Evolutionary conservation across 2,888 invertebrate genomes (phyloP).

Genomic region (Sesia apiformis): DNA sequence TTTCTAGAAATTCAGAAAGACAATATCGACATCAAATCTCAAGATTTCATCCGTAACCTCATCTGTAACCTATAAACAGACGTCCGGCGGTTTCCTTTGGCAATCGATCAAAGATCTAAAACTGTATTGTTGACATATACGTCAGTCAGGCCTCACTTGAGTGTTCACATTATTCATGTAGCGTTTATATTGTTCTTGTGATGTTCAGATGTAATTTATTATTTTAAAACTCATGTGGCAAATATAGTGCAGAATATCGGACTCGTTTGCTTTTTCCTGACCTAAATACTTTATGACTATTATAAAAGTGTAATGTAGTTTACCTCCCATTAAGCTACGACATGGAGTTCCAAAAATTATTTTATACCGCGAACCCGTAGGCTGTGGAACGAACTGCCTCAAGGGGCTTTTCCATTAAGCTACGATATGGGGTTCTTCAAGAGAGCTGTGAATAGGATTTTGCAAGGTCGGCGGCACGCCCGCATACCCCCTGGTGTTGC

Average conservation of each 20-base stretch:
- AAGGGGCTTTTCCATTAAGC: too few relatives aligned
- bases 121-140: conserved; percentile 34
- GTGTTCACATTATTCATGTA: conserved; percentile 17
- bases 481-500: too few relatives aligned
- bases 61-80: conserved; percentile 22
- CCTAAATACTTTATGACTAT: not conserved
- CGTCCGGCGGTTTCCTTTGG: conserved; percentile 31
- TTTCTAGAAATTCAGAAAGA: too few relatives aligned
- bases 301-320: too few relatives aligned
- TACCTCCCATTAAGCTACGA: too few relatives aligned
- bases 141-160: conserved; percentile 25
- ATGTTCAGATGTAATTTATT: not conserved
- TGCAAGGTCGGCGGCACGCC: too few relatives aligned
- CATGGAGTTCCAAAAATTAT: too few relatives aligned
- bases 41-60: conserved; percentile 3
- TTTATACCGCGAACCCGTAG: too few relatives aligned
- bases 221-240: not conserved
- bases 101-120: conserved; percentile 49
- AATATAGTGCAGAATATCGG: not conserved
- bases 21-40: too few relatives aligned
- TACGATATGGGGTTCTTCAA: too few relatives aligned
- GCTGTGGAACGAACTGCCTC: too few relatives aligned
- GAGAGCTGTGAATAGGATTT: too few relatives aligned
- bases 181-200: not conserved
- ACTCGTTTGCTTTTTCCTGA: not conserved